Base-by-base conservation (phyloP, 2,797 vertebrate genomes). In the Pampus argenteus region DNA sequence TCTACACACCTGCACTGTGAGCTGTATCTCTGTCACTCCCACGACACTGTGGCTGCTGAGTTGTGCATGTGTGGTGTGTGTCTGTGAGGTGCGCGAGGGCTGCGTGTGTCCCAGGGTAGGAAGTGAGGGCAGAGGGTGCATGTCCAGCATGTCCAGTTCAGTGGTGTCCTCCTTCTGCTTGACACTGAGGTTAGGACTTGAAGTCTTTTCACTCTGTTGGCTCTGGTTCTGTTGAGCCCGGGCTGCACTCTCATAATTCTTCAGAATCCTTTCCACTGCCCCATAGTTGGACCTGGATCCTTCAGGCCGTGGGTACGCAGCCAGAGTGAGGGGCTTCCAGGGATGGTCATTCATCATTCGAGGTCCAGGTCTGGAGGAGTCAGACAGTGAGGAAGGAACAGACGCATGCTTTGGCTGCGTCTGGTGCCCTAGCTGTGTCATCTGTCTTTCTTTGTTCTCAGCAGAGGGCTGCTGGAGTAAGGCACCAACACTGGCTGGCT, bases 211-310 rank as follows among this genome's bases (percentile, higher is more conserved):
- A 6, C 54, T 77, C 57, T 62, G 65, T 48, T 72, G 75, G 51
- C 45, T 70, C 40, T 93, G 93, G 64, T 89, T 91, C 78, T 90
- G 91, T 0, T 85, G 55, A 57, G 94, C 89, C 84, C 91, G 86
- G 40, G 70, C 93, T 40, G 95, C 91, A 40, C 89, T 94, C 89
- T 98, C 96, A 29, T 97, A 98, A 82, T 94, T 96, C 93, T 95
- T 97, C 85, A 99, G 85, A 84, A 99, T 96, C 86, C 95, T 96
- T 89, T 98, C 96, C 74, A 98, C 94, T 48, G 97, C 97, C 14
- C 97, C 96, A 4, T 98, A 98, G 92, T 99, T 99, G 1, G 98
- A 99, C 76, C 95, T 94, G 56, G 98, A 96, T 60, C 98, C 97
- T 71, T 96, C 94, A 8, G 96, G 97, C 20, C 96, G 95, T 0